Base-by-base conservation (phyloP, 2,113 vertebrate species). In the Pontoporia blainvillei region DNA sequence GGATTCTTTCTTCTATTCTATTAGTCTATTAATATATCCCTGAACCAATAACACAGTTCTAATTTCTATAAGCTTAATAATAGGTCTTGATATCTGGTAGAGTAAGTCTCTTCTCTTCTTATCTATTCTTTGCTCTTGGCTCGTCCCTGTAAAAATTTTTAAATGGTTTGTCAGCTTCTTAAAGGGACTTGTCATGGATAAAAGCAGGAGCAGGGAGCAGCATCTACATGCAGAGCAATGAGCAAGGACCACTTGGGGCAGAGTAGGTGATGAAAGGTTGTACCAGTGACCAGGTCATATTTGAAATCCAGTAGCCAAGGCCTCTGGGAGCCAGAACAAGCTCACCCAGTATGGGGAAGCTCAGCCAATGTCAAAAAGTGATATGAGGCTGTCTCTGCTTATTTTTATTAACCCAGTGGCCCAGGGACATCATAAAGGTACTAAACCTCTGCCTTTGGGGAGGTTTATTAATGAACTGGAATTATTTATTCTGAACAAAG, bases 381-480 rank as follows among this genome's bases (percentile, higher is more conserved):
- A 8, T 34, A 2, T 29, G n/a, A 78, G 81, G 41, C 69, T 17
- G 2, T 39, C 36, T 93, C 41, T 81, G 39, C 49, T 67, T 78
- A 25, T 64, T 93, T 85, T 79, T 71, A 34, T 87, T 41, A 81
- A 69, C 64, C 17, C 23, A 39, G 34, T 34, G 76, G 66, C 14
- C 66, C 34, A 36, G 20, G 67, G 29, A 44, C 25, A 54, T 49
- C 59, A 69, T 39, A 49, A 64, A 94, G 49, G 34, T 36, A 54
- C 49, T 54, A 54, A 54, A 49, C 6, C 59, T 76, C 61, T 54
- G 89, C 46, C 15, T 83, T 57, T 67, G 41, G 27, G 39, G 61
- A 64, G 29, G 36, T 62, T 61, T 95, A 69, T 88, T 94, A 89
- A 85, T 39, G 62, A 95, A 64, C 44, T 83, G n/a, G 61, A 92